Base-by-base conservation (phyloP, 1,140 invertebrate genomes). In the Dendrolimus kikuchii region DNA sequence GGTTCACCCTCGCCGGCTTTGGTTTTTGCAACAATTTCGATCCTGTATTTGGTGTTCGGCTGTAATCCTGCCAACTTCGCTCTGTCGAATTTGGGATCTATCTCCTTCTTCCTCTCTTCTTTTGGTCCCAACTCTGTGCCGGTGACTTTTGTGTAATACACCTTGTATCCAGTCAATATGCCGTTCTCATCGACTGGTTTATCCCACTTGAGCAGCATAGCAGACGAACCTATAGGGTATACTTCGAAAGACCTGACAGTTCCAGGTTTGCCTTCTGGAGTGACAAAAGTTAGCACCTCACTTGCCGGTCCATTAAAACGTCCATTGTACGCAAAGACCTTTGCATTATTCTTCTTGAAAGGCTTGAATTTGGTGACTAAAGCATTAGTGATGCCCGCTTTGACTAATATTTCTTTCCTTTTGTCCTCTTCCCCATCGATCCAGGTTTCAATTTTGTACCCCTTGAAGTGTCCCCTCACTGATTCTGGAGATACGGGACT, bases 401-500 rank as follows among this genome's bases (percentile, higher is more conserved):
- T 92, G n/a, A 96, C 90, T 46, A 94, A 90, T 46, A 96, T 94
- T 81, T 97, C 95, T 50, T 94, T 89, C 46, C 92, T 86, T 6
- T 90, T 90, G 54, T 93, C 91, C 68, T 93, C 92, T 40, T 92
- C 91, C 46, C 94, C 94, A n/a, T 96, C 94, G 5, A 93, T 96
- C 97, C 97, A 98, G 2, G 95, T 97, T 84, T 97, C 94, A 51
- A 99, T 96, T 84, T 98, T 98, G 80, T 99, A 99, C 7, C 97
- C 97, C 68, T 93, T 94, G 78, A 99, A 96, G 79, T 98, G 94
- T n/a, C 97, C 97, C 36, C 91, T 88, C 0, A 98, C 91, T 0
- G 93, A 93, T 46, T 95, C 92, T 0, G 90, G 76, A 2, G 91
- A 74, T 0, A 98, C 95, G 0, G 93, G 90, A 81, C 92, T 91